Base-by-base conservation (phyloP, 2,888 invertebrate genomes). In the Chaetogeoica ovagalla region DNA sequence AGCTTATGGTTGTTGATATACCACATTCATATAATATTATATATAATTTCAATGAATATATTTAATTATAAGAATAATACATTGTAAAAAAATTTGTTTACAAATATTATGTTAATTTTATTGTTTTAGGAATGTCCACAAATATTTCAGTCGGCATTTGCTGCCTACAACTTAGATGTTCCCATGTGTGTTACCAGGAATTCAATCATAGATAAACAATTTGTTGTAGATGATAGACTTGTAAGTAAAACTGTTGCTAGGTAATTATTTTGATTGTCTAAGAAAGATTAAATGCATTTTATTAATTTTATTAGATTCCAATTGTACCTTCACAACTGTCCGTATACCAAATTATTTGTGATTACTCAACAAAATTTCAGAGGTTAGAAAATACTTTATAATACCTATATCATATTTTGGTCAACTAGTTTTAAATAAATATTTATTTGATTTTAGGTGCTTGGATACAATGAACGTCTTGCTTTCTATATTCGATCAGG, bases 171-270 rank as follows among this genome's bases (percentile, higher is more conserved):
- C 1, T 30, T 76, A 7, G n/a, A 48, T 2, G 19, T 76, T 21
- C 76, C 76, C 8, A n/a, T 17, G 5, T 59, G 19, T 30, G 39
- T 57, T 59, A 2, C 7, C 7, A n/a, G 15, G 48, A 59, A 59
- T 43, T 59, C 57, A 43, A 59, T 39, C 4, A 48, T 59, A 59
- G 76, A 76, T 21, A 59, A 68, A 59, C 76, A 76, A 48, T 59
- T 68, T n/a, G 7, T 76, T n/a, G 76, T 59, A 19, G 76, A 76
- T 15, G 68, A 76, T 19, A n/a, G 76, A n/a, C 59, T 43, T 59
- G 76, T 76, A 76, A 30, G 68, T 66, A 9, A 57, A 72, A 60
- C 13, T 63, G 23, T 13, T 17, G 57, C 2, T 57, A 1, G 15
- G 19, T 5, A 19, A 55, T 55, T 19, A 19, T 19, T 19, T 62